These are phyloP conservation scores for Cosmia pyralina DNA, from an alignment of 2,888 invertebrate species.

Conservation along the genomic window DNA sequence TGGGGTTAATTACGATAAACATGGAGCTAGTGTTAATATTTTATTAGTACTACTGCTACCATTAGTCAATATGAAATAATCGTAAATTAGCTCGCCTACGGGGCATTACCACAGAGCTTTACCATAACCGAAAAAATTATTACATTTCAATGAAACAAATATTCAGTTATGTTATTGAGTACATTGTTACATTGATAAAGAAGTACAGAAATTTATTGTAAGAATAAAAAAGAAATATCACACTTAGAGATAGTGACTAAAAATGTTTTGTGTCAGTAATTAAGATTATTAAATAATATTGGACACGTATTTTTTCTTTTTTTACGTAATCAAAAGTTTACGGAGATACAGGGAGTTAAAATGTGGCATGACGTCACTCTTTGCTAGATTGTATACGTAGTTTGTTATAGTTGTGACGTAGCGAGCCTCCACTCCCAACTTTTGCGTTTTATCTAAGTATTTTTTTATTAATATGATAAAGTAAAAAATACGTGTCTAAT, in stretches of 20 bases:
- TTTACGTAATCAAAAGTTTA: no score
- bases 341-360: no score
- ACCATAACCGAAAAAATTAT: slow-evolving; percentile 65
- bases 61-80: slow-evolving; percentile 63
- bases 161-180: slow-evolving; percentile 39
- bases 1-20: slow-evolving; percentile 71
- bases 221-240: slow-evolving; percentile 27
- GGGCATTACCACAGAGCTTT: slow-evolving; percentile 60
- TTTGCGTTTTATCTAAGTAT: no score
- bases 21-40: slow-evolving; percentile 76
- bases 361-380: no score
- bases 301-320: no score
- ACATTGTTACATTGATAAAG: slow-evolving; percentile 29
- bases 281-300: no score
- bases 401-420: no score
- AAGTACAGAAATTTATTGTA: slow-evolving; percentile 22
- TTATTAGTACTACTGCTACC: slow-evolving; percentile 68
- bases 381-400: no score
- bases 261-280: no score
- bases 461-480: no score
- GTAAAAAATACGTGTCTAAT: no score
- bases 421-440: no score
- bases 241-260: slow-evolving; percentile 5
- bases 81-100: slow-evolving; percentile 53
- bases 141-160: slow-evolving; percentile 45